Evolutionary conservation across 2,888 invertebrate genomes (phyloP), one percentile per base, ranked within the genome.

Genomic region (Nudaria mundana): DNA sequence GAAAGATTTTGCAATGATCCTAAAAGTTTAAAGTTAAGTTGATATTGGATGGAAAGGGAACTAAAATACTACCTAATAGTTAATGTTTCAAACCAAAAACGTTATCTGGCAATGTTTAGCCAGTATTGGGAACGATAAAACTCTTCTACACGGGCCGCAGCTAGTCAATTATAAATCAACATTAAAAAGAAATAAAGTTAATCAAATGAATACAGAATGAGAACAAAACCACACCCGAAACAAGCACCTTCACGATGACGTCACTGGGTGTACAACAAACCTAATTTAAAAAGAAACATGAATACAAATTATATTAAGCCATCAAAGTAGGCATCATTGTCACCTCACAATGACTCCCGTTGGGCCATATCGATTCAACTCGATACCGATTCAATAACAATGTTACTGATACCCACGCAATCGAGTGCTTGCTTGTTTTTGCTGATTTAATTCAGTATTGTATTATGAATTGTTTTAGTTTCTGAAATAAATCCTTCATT

Each of bases 301-400:
- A 48, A 49, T 25, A 48, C 52, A 44, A 56, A 44, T 33, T 41
- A 12, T 56, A 69, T 66, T 51, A 63, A 69, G 66, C 49, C 52
- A 48, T 69, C 63, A 64, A 46, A 37, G 38, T 32, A 52, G 48
- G 44, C 42, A 45, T 53, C 40, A 56, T 58, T 59, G 58, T 59
- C 58, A 52, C 47, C 28, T 43, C 34, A 72, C 71, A 74, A 74
- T 71, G 62, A 58, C 65, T 61, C 49, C 67, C 55, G 66, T 47
- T 59, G 55, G 44, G 52, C 47, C 46, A 53, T 55, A 66, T 60
- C 63, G 56, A 65, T 61, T 62, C 53, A 48, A 57, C 47, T 56
- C 55, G 44, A 57, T 49, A 47, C 44, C 25, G 26, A 60, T 61
- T 49, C 50, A 56, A 64, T 62, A 59, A 67, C 66, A 68, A 69